Evolutionary conservation across 2,113 vertebrate genomes (phyloP).

Genomic region (Chiloscyllium plagiosum): DNA sequence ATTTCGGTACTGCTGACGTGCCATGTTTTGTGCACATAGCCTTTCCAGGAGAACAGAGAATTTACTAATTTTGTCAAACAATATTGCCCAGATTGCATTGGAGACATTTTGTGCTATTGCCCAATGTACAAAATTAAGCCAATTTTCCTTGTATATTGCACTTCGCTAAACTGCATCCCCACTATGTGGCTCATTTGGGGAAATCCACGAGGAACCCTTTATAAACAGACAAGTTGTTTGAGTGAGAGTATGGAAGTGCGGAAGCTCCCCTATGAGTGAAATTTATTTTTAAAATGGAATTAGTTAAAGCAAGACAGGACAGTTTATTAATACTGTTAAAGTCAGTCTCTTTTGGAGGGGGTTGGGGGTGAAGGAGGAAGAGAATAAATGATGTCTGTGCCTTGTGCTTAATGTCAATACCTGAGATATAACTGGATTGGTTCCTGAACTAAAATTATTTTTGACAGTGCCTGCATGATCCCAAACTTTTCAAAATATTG

Average conservation of each 20-base stretch:
- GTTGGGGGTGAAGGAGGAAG: no score
- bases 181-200: neutral
- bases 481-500: neutral
- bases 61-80: neutral
- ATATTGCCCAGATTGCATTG: neutral
- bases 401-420: neutral
- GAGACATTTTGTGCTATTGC: neutral
- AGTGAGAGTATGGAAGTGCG: neutral
- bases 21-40: neutral
- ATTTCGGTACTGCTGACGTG: slow-evolving; percentile 13
- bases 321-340: slow-evolving; percentile 16
- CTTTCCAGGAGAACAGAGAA: slow-evolving; percentile 18
- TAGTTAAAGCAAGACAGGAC: neutral
- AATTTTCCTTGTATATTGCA: neutral
- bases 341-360: neutral
- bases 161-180: neutral
- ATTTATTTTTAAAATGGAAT: slow-evolving; percentile 7
- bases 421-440: neutral
- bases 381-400: neutral
- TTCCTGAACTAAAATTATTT: neutral
- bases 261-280: neutral
- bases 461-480: neutral
- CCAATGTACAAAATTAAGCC: neutral
- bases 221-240: neutral
- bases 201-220: neutral